Conservation (phyloP, 2,113 vertebrate species). For the Burhinus bistriatus region DNA sequence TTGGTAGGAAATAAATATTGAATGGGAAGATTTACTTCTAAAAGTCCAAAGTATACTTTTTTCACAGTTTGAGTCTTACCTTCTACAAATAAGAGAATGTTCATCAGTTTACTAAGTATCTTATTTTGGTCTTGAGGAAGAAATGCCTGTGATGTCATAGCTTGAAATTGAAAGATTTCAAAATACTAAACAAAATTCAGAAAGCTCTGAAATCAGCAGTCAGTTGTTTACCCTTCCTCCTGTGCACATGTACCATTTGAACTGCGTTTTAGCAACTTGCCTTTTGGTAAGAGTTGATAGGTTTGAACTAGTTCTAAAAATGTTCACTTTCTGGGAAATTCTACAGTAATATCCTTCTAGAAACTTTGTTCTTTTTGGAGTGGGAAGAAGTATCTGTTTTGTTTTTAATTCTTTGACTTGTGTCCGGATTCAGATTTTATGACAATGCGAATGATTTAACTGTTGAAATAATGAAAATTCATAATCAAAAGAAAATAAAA, state of each 20-base stretch:
- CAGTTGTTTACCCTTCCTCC: neutral
- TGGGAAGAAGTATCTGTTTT: neutral
- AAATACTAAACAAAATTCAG: neutral
- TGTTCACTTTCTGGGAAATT: neutral
- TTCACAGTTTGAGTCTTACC: neutral
- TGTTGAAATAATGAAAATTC: neutral
- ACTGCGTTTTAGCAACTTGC: neutral
- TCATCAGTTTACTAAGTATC: neutral
- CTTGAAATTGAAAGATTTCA: neutral
- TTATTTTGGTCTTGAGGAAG: neutral
- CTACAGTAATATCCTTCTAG: neutral
- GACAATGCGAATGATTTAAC: neutral
- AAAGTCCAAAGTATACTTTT: neutral
- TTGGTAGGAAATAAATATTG: neutral
- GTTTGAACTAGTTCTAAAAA: slow-evolving; percentile 17
- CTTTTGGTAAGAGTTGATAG: neutral
- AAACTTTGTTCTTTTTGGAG: neutral
- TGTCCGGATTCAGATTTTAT: neutral
- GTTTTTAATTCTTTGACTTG: neutral
- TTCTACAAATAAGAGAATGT: neutral
- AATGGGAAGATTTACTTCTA: neutral
- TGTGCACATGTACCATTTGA: neutral
- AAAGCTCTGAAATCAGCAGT: neutral
- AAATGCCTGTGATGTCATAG: neutral
- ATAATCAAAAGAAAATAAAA: neutral